These are phyloP conservation scores for Aporophyla nigra DNA, from an alignment of 2,888 invertebrate species.

Conservation along the genomic window DNA sequence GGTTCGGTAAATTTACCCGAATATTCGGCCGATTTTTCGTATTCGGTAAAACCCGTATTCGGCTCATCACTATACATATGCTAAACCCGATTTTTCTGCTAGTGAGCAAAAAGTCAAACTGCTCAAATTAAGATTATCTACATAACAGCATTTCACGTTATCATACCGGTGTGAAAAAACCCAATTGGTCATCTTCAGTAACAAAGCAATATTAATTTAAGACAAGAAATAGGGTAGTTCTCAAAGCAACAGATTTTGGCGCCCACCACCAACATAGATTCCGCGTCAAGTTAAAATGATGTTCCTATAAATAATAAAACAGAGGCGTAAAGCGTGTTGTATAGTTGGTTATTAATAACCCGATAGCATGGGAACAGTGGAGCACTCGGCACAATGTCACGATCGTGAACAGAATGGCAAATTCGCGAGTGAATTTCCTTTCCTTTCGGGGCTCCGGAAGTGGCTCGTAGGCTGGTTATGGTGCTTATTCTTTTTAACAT, in stretches of 20 bases:
- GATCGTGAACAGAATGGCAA: slow-evolving; percentile 83
- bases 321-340: slow-evolving; percentile 58
- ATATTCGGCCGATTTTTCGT: too few relatives aligned
- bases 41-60: too few relatives aligned
- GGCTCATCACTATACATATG: too few relatives aligned
- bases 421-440: slow-evolving; percentile 86
- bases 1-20: too few relatives aligned
- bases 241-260: slow-evolving; percentile 6
- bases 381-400: slow-evolving; percentile 74
- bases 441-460: slow-evolving; percentile 88
- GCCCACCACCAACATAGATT: slow-evolving; percentile 1
- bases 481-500: slow-evolving; percentile 81
- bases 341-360: slow-evolving; percentile 75
- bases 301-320: slow-evolving; percentile 30
- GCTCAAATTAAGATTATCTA: slow-evolving; percentile 1
- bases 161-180: background rate
- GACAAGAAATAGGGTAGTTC: background rate
- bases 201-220: background rate
- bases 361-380: slow-evolving; percentile 78
- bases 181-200: background rate
- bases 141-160: background rate
- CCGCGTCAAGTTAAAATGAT: slow-evolving; percentile 6
- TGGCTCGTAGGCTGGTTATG: slow-evolving; percentile 76
- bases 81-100: background rate
- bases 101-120: background rate